These are phyloP conservation scores for Turnix velox DNA, from an alignment of 2,113 vertebrate genomes.

Conservation along the genomic window DNA sequence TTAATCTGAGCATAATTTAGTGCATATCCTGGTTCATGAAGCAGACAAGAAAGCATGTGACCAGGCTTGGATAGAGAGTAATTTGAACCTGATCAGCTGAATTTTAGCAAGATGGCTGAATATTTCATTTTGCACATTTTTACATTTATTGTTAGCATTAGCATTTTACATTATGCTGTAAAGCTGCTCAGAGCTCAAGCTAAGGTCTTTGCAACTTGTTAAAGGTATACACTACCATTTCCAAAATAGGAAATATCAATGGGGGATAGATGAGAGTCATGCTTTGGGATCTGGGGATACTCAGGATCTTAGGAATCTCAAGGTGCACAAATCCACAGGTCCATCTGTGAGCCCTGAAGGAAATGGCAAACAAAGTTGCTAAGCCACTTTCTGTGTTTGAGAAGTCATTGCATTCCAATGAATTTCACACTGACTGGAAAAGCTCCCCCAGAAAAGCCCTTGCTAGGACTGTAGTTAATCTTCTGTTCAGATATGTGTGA, in stretches of 20 bases:
- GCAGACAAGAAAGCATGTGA: background rate
- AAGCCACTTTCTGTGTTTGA: background rate
- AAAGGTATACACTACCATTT: background rate
- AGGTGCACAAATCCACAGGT: background rate
- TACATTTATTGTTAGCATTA: background rate
- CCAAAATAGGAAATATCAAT: background rate
- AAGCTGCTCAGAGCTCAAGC: background rate
- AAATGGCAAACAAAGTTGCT: background rate
- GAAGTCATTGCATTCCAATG: background rate
- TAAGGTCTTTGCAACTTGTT: background rate
- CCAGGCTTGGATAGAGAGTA: background rate
- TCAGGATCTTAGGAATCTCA: background rate
- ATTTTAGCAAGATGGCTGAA: background rate
- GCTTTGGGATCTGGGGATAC: background rate
- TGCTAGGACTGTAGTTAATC: background rate
- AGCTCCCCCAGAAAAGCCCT: background rate
- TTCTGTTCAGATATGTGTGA: background rate
- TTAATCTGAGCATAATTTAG: background rate
- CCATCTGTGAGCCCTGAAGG: background rate
- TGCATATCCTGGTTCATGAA: background rate
- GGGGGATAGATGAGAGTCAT: background rate
- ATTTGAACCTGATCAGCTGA: background rate
- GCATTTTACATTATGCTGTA: background rate
- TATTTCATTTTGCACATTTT: background rate
- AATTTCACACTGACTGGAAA: background rate